phyloP scores from a whole-genome alignment of 2,888 invertebrate species.

The Pollenia angustigena region DNA sequence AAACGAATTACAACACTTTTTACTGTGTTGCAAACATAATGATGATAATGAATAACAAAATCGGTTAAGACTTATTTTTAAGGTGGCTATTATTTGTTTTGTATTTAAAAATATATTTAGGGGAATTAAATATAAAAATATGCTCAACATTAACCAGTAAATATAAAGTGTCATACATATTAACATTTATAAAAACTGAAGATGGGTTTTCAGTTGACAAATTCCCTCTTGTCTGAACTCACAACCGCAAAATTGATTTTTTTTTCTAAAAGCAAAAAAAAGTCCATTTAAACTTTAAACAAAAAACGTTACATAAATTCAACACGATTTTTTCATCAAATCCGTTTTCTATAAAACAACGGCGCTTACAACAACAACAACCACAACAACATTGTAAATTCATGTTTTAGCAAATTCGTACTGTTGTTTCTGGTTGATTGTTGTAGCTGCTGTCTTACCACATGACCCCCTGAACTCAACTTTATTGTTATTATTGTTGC shows the following conservation, averaged over 20 bases:
- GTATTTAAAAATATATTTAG: no score
- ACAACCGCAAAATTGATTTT: slow-evolving; percentile 34
- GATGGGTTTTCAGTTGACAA: background rate
- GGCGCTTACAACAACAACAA: background rate
- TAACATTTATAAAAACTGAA: background rate
- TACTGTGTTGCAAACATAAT: no score
- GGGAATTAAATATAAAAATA: no score
- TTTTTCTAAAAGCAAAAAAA: background rate
- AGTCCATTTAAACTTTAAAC: background rate
- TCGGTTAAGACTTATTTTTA: no score
- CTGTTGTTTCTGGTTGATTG: slow-evolving; percentile 18
- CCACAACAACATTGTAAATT: slow-evolving; percentile 47
- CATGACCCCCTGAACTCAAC: slow-evolving; percentile 60
- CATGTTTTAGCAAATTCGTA: slow-evolving; percentile 39
- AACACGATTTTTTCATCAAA: slow-evolving; percentile 62
- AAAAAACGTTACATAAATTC: slow-evolving; percentile 66
- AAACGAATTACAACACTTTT: no score
- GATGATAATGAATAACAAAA: no score
- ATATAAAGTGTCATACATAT: no score
- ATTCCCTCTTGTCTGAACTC: background rate
- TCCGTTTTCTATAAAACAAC: background rate
- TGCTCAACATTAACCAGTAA: no score
- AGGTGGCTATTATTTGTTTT: no score
- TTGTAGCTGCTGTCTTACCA: slow-evolving; percentile 49
- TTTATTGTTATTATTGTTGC: slow-evolving; percentile 43